Percentiles rank a stretch among this genome's conserved stretches.
Conservation (phyloP, 2,888 invertebrate genomes). For the Asteroscopus sphinx region DNA sequence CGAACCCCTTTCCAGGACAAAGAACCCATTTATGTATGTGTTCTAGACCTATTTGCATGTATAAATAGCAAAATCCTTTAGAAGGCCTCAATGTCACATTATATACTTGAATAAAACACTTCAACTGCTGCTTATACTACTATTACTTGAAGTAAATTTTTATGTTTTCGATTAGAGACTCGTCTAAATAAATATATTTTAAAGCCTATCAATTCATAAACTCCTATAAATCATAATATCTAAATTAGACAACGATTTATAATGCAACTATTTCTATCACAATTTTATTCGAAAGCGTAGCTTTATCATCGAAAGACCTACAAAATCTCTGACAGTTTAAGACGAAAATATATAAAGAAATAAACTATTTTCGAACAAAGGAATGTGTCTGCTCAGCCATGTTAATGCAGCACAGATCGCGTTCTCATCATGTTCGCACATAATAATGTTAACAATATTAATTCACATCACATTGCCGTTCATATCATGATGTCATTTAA, state of each 20-base stretch:
- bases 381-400: not conserved
- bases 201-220: too few species aligned
- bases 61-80: not conserved
- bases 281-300: too few species aligned
- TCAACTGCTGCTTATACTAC: too few species aligned
- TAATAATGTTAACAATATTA: slow-evolving; percentile 18
- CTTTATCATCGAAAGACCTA: too few species aligned
- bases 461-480: slow-evolving; percentile 34
- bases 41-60: slow-evolving; percentile 15
- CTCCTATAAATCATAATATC: too few species aligned
- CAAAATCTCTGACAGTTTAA: too few species aligned
- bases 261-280: too few species aligned
- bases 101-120: not conserved
- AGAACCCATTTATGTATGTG: slow-evolving; percentile 10
- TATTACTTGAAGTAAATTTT: too few species aligned
- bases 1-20: slow-evolving; percentile 5
- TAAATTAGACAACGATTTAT: too few species aligned
- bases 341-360: too few species aligned
- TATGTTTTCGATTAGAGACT: too few species aligned
- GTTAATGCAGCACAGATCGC: not conserved
- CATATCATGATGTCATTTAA: slow-evolving; percentile 27
- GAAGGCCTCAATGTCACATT: not conserved
- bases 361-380: not conserved
- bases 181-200: too few species aligned
- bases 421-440: not conserved